Evolutionary conservation across 2,797 vertebrate genomes (phyloP).

Genomic region (Pitangus sulphuratus): DNA sequence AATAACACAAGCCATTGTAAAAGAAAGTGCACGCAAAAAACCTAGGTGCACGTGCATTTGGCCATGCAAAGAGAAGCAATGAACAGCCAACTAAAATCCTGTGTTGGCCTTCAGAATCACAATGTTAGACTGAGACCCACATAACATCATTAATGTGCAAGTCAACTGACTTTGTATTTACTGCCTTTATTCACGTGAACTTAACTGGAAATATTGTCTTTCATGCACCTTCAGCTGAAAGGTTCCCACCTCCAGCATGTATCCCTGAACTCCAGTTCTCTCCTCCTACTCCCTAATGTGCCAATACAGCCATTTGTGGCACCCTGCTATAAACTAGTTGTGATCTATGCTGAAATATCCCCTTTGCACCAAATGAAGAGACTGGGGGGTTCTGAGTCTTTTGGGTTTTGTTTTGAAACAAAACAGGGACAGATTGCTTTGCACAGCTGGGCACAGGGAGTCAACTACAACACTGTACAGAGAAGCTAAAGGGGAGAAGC

Average conservation of each 20-base stretch:
- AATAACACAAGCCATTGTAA: background rate
- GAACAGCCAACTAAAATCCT: background rate
- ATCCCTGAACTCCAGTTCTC: background rate
- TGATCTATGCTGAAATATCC: background rate
- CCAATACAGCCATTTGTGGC: background rate
- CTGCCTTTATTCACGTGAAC: background rate
- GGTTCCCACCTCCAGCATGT: background rate
- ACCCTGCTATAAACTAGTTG: background rate
- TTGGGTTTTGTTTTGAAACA: background rate
- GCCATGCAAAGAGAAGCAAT: background rate
- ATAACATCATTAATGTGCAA: background rate
- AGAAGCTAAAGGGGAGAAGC: background rate
- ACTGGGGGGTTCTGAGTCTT: background rate
- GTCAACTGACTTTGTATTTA: background rate
- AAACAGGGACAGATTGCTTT: background rate
- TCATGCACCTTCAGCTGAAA: background rate
- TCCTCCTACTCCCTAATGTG: background rate
- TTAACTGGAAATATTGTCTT: background rate
- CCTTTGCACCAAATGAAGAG: rapidly evolving
- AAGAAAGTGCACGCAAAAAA: background rate
- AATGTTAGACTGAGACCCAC: background rate
- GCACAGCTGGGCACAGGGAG: background rate
- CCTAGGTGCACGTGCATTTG: background rate
- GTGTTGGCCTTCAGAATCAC: background rate
- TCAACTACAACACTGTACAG: background rate